phyloP scores from a whole-genome alignment of 2,113 vertebrate species.

The Fregetta grallaria region DNA sequence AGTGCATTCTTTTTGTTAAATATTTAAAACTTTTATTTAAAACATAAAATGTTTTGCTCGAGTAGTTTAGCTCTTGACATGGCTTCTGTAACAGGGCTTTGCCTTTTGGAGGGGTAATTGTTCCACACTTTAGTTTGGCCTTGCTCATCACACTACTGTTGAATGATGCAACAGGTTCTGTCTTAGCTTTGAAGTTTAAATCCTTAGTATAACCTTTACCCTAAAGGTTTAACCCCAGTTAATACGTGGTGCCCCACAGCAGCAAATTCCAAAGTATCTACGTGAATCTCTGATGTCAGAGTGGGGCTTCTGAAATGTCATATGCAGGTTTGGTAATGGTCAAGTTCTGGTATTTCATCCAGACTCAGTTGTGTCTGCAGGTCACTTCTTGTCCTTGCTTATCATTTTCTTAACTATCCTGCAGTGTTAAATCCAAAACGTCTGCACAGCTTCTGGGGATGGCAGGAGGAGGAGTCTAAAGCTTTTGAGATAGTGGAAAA shows the following conservation, averaged over 20 bases:
- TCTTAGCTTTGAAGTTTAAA: neutral
- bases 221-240: neutral
- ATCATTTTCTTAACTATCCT: neutral
- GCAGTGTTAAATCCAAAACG: neutral
- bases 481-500: neutral
- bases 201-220: neutral
- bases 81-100: neutral
- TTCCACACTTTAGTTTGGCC: neutral
- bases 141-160: neutral
- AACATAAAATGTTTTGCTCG: neutral
- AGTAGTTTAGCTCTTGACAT: neutral
- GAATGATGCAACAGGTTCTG: neutral
- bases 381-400: neutral
- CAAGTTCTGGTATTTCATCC: neutral
- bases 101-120: neutral
- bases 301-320: neutral
- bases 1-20: neutral
- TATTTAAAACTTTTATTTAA: neutral
- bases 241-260: neutral
- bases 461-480: neutral
- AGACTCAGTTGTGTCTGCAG: neutral
- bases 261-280: neutral
- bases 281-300: neutral
- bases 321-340: neutral
- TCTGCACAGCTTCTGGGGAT: neutral